Evolutionary conservation across 2,888 invertebrate species (phyloP), one percentile per base, ranked within the genome.

Genomic region (Coronaproctus castanopsis): DNA sequence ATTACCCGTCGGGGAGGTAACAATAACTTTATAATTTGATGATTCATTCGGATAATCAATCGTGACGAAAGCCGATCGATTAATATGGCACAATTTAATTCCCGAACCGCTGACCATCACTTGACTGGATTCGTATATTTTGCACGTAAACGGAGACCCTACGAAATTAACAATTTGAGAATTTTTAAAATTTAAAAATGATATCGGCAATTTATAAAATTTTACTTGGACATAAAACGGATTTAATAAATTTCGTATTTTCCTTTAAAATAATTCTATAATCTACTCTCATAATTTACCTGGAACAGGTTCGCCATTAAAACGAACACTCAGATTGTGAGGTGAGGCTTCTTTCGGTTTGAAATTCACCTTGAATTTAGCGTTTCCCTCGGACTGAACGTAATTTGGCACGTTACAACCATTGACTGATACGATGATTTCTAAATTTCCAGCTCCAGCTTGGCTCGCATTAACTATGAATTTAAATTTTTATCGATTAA

Each of bases 331-430:
- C 2, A 96, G 76, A 22, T 85, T 86, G 73, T 97, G 96, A 0
- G 85, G 80, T 1, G 90, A 89, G 0, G 93, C 83, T 74, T 93
- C 92, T 36, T 89, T 87, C 0, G 96, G 96, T 69, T 93, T 93
- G 75, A 97, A 97, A 74, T 96, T 95, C 21, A 89, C 87, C 70
- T 82, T 73, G 69, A 97, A 97, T 67, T 90, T 83, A 0, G 95
- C 96, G 71, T 95, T 95, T 51, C 95, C 95, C 75, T 96, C 95
- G 52, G 92, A 89, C 69, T 93, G 91, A 1, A 97, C 96, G 71
- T 92, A 96, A 75, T 97, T 97, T 10, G 96, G 96, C 19, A 97
- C 95, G 73, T 97, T 97, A 68, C 92, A 83, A 18, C 92, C 92
- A 68, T 87, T 90, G 1, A 95, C 93, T 1, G 95, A 92, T 0